These are phyloP conservation scores for Pangasianodon hypophthalmus DNA, from an alignment of 2,113 vertebrate species.

Conservation along the genomic window DNA sequence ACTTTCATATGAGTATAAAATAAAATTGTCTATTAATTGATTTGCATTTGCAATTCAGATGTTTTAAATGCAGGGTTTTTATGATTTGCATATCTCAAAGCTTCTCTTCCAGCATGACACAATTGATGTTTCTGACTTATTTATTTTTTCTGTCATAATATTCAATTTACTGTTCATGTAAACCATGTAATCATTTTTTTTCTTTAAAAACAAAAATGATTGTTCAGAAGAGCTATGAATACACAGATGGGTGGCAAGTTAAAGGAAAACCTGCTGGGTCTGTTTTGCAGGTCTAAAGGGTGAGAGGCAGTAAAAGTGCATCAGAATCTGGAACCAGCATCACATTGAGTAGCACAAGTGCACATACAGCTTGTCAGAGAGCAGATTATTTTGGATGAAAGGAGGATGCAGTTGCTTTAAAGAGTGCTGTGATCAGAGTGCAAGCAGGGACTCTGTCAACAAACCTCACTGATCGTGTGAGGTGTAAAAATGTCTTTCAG, in stretches of 20 bases:
- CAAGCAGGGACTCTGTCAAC: background rate
- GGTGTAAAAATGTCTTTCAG: background rate
- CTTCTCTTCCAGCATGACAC: too few relatives aligned
- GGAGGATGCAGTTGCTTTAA: background rate
- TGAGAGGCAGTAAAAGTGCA: background rate
- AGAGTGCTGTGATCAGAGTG: constrained; percentile 1
- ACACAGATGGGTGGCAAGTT: background rate
- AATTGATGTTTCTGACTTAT: too few relatives aligned
- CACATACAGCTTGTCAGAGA: background rate
- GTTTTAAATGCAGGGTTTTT: too few relatives aligned
- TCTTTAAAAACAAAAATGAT: too few relatives aligned
- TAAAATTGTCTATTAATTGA: too few relatives aligned
- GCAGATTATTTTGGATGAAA: background rate
- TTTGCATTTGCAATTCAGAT: too few relatives aligned
- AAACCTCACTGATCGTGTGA: background rate
- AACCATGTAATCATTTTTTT: too few relatives aligned
- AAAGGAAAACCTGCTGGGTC: background rate
- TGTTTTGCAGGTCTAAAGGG: background rate
- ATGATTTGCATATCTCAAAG: too few relatives aligned
- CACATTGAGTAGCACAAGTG: background rate
- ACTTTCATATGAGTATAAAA: too few relatives aligned
- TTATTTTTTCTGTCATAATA: background rate
- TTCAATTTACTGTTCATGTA: too few relatives aligned
- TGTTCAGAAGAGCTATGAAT: background rate
- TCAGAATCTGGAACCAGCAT: background rate